Percentiles rank a stretch among this genome's conserved stretches.
phyloP scores from a whole-genome alignment of 2,797 vertebrate species.

The Spinus olivaceus region DNA sequence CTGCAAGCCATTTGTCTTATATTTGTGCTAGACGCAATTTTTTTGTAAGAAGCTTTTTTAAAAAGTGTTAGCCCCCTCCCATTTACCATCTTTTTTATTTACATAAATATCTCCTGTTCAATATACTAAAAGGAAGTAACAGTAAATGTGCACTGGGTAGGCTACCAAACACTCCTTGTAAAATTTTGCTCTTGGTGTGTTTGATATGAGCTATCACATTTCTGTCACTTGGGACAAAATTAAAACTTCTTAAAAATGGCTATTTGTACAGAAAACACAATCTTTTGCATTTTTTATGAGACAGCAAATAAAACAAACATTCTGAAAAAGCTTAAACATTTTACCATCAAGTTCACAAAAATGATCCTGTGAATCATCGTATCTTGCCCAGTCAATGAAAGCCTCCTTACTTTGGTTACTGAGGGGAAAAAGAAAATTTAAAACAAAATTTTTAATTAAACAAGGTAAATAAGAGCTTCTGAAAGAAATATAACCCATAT shows the following conservation, averaged over 20 bases:
- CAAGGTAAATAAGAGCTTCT: background rate
- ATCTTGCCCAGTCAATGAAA: conserved; percentile 94
- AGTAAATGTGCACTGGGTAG: background rate
- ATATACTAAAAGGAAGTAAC: background rate
- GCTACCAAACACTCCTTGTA: background rate
- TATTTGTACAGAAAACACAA: background rate
- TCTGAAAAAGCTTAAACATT: conserved; percentile 28
- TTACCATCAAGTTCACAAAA: conserved; percentile 97
- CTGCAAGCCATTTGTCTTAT: background rate
- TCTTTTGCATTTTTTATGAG: background rate
- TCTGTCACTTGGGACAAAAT: background rate
- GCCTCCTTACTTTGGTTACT: conserved; percentile 95
- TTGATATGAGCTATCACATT: background rate
- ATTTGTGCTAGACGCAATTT: background rate
- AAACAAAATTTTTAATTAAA: background rate
- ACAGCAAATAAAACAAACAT: conserved; percentile 6
- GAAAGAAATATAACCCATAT: background rate
- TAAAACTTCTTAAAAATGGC: background rate
- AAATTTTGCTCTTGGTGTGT: background rate
- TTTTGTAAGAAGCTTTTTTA: background rate
- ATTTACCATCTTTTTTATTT: background rate
- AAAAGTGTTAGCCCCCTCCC: background rate
- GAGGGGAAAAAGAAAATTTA: conserved; percentile 5
- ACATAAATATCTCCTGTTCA: background rate
- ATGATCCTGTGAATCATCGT: conserved; percentile 94